A percentile compares a stretch with the other conserved stretches of the same genome.
Evolutionary conservation across 1,140 invertebrate species (phyloP).

Genomic region (Drosophila tropicalis): DNA sequence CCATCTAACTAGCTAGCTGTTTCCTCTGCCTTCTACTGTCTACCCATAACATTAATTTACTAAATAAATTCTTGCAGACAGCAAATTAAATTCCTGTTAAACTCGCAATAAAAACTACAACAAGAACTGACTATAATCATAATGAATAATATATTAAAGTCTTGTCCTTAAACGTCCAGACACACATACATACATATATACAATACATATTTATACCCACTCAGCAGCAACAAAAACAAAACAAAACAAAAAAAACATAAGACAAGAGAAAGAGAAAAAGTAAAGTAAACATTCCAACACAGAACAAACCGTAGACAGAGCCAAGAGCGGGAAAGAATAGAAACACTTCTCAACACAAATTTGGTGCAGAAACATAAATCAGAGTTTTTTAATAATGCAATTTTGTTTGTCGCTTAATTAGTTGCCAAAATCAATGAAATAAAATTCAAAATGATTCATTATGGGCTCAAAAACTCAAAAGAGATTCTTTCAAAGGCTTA

Average conservation of each 20-base stretch:
- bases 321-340: background rate
- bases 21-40: too few species aligned
- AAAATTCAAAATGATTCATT: too few species aligned
- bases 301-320: background rate
- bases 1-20: too few species aligned
- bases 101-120: constrained; percentile 11
- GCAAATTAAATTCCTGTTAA: constrained; percentile 54
- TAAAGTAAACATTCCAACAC: constrained; percentile 6
- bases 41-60: background rate
- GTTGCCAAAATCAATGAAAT: too few species aligned
- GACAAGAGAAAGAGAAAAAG: background rate
- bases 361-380: too few species aligned
- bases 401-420: too few species aligned
- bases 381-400: too few species aligned
- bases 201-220: background rate
- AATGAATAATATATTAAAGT: constrained; percentile 65
- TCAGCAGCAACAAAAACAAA: background rate
- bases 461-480: too few species aligned
- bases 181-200: background rate
- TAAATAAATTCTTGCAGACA: constrained; percentile 22
- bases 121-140: constrained; percentile 34
- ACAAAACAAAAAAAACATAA: background rate
- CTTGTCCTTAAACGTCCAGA: constrained; percentile 29
- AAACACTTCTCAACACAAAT: background rate
- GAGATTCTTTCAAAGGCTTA: too few species aligned